Base-by-base conservation (phyloP, 2,888 invertebrate species). In the Imbricaverruca yamaguchii region DNA sequence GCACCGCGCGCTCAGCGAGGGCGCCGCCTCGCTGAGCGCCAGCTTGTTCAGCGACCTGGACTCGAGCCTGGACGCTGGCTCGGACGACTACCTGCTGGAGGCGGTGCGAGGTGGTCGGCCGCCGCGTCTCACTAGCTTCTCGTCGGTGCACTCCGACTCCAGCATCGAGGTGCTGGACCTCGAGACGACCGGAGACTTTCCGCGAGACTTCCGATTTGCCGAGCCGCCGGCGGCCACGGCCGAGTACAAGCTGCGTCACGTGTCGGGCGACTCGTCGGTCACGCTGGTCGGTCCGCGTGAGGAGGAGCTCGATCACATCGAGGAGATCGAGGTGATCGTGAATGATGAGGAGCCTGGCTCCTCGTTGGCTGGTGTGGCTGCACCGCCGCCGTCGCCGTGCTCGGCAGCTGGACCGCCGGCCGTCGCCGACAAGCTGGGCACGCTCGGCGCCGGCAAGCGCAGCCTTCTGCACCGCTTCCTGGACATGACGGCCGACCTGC, bases 141-240 rank as follows among this genome's bases (percentile, higher is more conserved):
- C n/a, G 18, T 69, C 69, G 18, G 39, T 18, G 8, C 39, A 53
- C 15, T 69, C 69, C 39, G 69, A 69, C 69, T 69, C 69, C 53
- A 69, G 69, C 53, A 39, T 69, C 53, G 69, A 69, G 6, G 69
- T 69, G 69, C 53, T 69, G 15, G 69, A 69, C 39, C 69, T 69
- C 18, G 69, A 69, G 69, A 69, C 69, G 15, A 69, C 69, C 15
- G 69, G 69, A 39, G 69, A 69, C 53, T 69, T 69, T n/a, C 69
- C 69, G 39, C 69, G 69, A 15, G 39, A 53, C 69, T 69, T 69
- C 39, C 69, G 69, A 4, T 69, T 69, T 18, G 39, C 53, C 12
- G 67, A 7, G 67, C 67, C n/a, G 23, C 67, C 67, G 25, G 12
- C 12, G 10, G 25, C 67, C 25, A 10, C 25, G 53, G 18, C 3